phyloP scores from a whole-genome alignment of 2,888 invertebrate genomes.

The Drosophila emarginata region DNA sequence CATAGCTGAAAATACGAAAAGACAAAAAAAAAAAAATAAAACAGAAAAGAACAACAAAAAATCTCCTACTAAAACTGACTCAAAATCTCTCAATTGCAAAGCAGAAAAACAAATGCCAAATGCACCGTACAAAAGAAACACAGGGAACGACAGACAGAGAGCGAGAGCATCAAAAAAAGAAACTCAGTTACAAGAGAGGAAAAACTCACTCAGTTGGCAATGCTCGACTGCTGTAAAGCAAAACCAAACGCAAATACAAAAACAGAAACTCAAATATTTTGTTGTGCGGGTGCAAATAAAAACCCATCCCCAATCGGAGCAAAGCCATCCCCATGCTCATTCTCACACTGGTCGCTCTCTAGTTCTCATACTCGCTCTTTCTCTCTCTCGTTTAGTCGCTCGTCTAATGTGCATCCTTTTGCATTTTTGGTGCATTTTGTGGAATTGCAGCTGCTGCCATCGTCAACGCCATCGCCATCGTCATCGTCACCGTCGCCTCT shows the following conservation, averaged over 20 bases:
- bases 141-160: constrained; percentile 26
- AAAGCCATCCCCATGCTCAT: constrained; percentile 42
- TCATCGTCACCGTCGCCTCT: constrained; percentile 44
- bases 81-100: constrained; percentile 64
- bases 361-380: constrained; percentile 17
- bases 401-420: constrained; percentile 63
- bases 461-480: constrained; percentile 43
- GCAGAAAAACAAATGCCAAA: constrained; percentile 62
- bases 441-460: constrained; percentile 44
- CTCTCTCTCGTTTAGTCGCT: constrained; percentile 13
- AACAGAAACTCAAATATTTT: constrained; percentile 19
- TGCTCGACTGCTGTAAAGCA: constrained; percentile 39
- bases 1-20: constrained; percentile 58
- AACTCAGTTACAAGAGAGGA: constrained; percentile 36
- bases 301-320: constrained; percentile 58
- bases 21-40: constrained; percentile 46
- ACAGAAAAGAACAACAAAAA: constrained; percentile 59
- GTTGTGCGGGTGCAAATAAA: constrained; percentile 39
- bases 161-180: constrained; percentile 12
- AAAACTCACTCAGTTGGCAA: constrained; percentile 49
- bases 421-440: constrained; percentile 48
- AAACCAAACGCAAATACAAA: constrained; percentile 36
- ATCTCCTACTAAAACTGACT: constrained; percentile 35
- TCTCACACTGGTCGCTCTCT: constrained; percentile 14
- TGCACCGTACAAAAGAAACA: constrained; percentile 56